Percentiles rank a stretch among this genome's conserved stretches.
Evolutionary conservation across 37 sponge, comb jelly and placozoan genomes (phyloP).

Genomic region (Agelas oroides): DNA sequence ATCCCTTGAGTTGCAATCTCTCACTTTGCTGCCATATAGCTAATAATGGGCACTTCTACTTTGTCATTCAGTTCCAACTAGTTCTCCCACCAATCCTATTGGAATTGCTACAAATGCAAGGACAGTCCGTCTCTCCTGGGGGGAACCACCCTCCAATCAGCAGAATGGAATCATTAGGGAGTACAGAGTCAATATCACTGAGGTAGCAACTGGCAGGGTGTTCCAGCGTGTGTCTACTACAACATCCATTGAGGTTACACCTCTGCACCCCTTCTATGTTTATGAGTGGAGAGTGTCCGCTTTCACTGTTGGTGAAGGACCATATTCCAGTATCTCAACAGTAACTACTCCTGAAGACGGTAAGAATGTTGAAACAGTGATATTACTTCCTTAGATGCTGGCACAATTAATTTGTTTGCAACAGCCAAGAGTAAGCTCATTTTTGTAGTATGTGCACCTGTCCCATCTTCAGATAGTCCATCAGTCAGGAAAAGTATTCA

Average conservation of each 20-base stretch:
- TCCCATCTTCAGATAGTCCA: no score
- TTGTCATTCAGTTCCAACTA: background rate
- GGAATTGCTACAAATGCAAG: background rate
- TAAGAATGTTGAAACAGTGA: background rate
- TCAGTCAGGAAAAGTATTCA: no score
- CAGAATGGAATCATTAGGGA: slow-evolving; percentile 1
- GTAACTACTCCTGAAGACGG: slow-evolving; percentile 44
- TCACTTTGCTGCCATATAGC: no score
- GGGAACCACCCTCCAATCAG: slow-evolving; percentile 3
- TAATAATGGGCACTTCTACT: no score
- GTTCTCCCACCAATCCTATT: background rate
- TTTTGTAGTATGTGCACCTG: no score
- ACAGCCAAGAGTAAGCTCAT: no score
- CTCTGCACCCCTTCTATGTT: slow-evolving; percentile 59
- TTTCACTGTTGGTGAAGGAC: slow-evolving; percentile 45
- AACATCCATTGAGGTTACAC: slow-evolving; percentile 9
- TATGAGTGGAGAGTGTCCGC: slow-evolving; percentile 48
- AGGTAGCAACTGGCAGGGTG: background rate
- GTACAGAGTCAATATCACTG: slow-evolving; percentile 9
- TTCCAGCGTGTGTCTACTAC: background rate
- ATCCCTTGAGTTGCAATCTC: no score
- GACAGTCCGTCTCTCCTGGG: background rate
- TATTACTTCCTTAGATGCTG: no score
- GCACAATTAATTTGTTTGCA: no score
- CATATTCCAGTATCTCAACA: slow-evolving; percentile 6